A percentile compares a stretch with the other conserved stretches of the same genome.
These are phyloP conservation scores for Adrianichthys oophorus DNA, from an alignment of 2,797 vertebrate genomes.

Conservation along the genomic window DNA sequence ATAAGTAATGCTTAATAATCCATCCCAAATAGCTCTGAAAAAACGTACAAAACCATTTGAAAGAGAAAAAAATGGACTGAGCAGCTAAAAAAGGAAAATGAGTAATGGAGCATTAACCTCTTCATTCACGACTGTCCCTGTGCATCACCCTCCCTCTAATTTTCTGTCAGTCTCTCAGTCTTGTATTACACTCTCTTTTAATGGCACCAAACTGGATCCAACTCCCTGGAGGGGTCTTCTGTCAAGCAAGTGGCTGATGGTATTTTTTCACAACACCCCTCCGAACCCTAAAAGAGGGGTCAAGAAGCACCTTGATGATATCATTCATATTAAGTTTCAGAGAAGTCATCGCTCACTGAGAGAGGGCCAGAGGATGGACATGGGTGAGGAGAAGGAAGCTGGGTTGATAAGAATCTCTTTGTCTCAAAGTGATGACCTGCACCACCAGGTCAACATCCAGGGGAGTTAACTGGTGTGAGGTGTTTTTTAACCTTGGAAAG, in stretches of 20 bases:
- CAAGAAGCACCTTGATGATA: conserved; percentile 76
- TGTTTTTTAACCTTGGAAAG: conserved; percentile 71
- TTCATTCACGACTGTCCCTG: conserved; percentile 52
- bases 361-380: conserved; percentile 28
- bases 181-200: conserved; percentile 70
- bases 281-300: conserved; percentile 50
- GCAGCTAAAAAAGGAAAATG: conserved; percentile 52
- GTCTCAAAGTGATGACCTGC: conserved; percentile 75
- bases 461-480: conserved; percentile 64
- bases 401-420: conserved; percentile 77
- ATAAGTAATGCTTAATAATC: no score
- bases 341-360: conserved; percentile 67
- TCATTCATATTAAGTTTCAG: conserved; percentile 79
- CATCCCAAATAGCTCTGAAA: no score
- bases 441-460: conserved; percentile 72
- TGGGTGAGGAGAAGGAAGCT: conserved; percentile 35
- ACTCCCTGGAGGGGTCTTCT: conserved; percentile 52
- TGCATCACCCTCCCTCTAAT: conserved; percentile 10
- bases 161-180: conserved; percentile 34
- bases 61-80: conserved; percentile 50
- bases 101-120: conserved; percentile 66
- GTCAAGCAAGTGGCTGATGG: conserved; percentile 52
- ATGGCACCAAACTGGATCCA: conserved; percentile 68
- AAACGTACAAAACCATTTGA: conserved; percentile 40
- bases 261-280: conserved; percentile 64